A percentile compares a stretch with the other conserved stretches of the same genome.
phyloP scores from a whole-genome alignment of 2,888 invertebrate species.

The Acanthacorydalis orientalis region DNA sequence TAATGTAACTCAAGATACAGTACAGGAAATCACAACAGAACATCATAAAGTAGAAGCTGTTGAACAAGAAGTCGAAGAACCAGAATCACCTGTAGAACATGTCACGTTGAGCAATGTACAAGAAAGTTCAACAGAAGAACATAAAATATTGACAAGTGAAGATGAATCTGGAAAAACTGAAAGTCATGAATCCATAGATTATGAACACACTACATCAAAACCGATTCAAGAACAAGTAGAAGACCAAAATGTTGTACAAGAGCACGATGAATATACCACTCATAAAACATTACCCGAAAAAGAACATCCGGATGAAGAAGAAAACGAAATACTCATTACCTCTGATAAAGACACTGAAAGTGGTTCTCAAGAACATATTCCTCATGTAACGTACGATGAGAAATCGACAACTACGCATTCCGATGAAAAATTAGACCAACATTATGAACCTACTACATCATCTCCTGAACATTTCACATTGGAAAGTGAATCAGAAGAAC shows the following conservation, averaged over 20 bases:
- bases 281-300: too few relatives aligned
- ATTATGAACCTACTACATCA: too few relatives aligned
- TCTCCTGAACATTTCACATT: too few relatives aligned
- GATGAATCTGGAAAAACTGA: slow-evolving; percentile 2
- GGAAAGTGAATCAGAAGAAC: slow-evolving; percentile 4
- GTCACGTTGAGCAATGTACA: slow-evolving; percentile 6
- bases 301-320: too few relatives aligned
- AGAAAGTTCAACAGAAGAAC: slow-evolving; percentile 1
- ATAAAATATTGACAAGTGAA: slow-evolving; percentile 4
- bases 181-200: slow-evolving; percentile 3
- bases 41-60: slow-evolving; percentile 4
- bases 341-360: too few relatives aligned
- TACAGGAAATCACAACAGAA: slow-evolving; percentile 10
- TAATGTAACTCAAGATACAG: slow-evolving; percentile 10
- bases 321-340: too few relatives aligned
- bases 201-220: not conserved
- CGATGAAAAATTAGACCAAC: too few relatives aligned
- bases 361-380: too few relatives aligned
- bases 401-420: too few relatives aligned
- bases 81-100: slow-evolving; percentile 12
- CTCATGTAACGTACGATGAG: too few relatives aligned
- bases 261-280: too few relatives aligned
- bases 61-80: slow-evolving; percentile 3
- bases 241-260: not conserved
- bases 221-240: slow-evolving; percentile 7